Base-by-base conservation (phyloP, 64 coral and sea anemone species). In the Pocillopora verrucosa region DNA sequence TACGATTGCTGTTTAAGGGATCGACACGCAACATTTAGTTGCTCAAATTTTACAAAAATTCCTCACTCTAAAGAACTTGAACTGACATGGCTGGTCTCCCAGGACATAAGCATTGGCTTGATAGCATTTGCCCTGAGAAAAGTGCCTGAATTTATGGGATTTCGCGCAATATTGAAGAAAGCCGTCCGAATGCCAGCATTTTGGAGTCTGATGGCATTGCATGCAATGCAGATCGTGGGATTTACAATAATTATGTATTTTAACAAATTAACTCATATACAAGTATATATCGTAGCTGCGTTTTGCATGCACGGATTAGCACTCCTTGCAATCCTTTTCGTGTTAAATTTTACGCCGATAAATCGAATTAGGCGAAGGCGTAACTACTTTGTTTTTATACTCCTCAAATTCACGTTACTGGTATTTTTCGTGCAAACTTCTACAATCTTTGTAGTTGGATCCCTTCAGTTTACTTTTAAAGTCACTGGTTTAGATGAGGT, bases 381-480 rank as follows among this genome's bases (percentile, higher is more conserved):
- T 37, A 25, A 6, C 37, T 63, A 15, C 16, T 13, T 76, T 10
- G 72, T 37, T 1, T 68, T 72, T 41, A n/a, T 76, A 45, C 58
- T 85, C 37, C 61, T 57, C 72, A 91, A 91, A 51, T 25, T 91
- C 9, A 84, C 80, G 16, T 11, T 84, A 9, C 2, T 58, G 1
- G 22, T 83, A 5, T 36, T 91, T 0, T 91, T 91, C 57, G 9
- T 76, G 30, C 79, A 91, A 20, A 65, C 57, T 7, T 91, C 84
- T 15, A 34, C 51, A 12, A 72, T 91, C 36, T 91, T 91, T n/a
- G 14, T 63, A 9, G 24, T 91, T 1, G 89, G 89, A 24, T 45
- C 89, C 2, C 15, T 91, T 56, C 89, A 91, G 80, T 85, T 91
- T 16, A 80, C 69, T 58, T 91, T 91, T 58, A 75, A 91, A 61